A percentile compares a stretch with the other conserved stretches of the same genome.
Evolutionary conservation across 1,140 invertebrate species (phyloP).

Genomic region (Camponotus vicinus): DNA sequence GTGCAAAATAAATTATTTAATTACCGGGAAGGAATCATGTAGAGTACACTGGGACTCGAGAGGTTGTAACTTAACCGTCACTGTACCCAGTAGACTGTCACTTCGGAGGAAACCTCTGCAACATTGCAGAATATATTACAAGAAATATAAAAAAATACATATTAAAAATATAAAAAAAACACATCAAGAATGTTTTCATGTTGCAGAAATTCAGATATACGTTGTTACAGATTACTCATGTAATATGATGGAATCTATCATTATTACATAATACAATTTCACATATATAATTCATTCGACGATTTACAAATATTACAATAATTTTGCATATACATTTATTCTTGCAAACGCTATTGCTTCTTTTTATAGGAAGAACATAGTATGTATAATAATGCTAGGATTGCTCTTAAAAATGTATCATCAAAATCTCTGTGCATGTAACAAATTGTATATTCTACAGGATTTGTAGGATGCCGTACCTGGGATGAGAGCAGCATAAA

Average conservation of each 20-base stretch:
- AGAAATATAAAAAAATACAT: no score
- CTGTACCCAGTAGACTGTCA: slow-evolving; percentile 95
- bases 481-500: slow-evolving; percentile 85
- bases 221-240: slow-evolving; percentile 80
- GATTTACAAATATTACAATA: not conserved
- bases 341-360: not conserved
- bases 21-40: slow-evolving; percentile 97
- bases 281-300: no score
- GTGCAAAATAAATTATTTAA: slow-evolving; percentile 74
- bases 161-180: not conserved
- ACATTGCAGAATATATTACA: slow-evolving; percentile 83
- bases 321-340: not conserved
- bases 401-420: slow-evolving; percentile 7
- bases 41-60: slow-evolving; percentile 95
- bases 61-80: slow-evolving; percentile 93
- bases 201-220: slow-evolving; percentile 47
- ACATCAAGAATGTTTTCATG: not conserved
- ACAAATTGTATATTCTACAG: slow-evolving; percentile 51
- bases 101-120: slow-evolving; percentile 96
- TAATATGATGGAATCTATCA: slow-evolving; percentile 36
- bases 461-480: slow-evolving; percentile 81
- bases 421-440: slow-evolving; percentile 23
- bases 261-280: not conserved
- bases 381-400: not conserved
- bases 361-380: not conserved